Evolutionary conservation across 2,888 invertebrate species (phyloP), one percentile per base, ranked within the genome.

Genomic region (Coecobrya sp.): DNA sequence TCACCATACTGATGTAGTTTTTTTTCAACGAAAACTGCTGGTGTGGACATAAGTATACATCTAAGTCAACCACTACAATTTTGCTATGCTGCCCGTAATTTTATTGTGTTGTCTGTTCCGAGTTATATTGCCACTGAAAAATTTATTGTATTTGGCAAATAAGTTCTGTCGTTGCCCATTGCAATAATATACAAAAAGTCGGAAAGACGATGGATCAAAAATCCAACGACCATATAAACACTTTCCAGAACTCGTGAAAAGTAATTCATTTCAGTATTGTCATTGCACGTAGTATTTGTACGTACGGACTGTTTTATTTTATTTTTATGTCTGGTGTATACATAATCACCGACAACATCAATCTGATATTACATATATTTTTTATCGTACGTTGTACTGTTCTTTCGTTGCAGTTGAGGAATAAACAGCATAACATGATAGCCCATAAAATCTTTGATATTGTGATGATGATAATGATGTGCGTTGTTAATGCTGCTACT

Each of bases 391-490:
- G 42, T 73, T 73, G 42, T n/a, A 16, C 1, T 30, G 13, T 59
- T 19, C 19, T 3, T 59, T 8, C 7, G 59, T 59, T 4, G 65
- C 65, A 27, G 11, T 25, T 42, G 70, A 73, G 25, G 19, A 73
- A 73, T 42, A 73, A 73, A 73, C 36, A 73, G 16, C 42, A 42
- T 22, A 42, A 42, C 70, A 8, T 36, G 42, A 42, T 42, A 42
- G 36, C 42, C 19, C 70, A 73, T 73, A 73, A 42, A 68, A n/a
- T 42, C 22, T 65, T 65, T 84, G 16, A 62, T 59, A 45, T 84
- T 79, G 79, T 79, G 76, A 76, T 52, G 52, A 81, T 22, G 25
- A 59, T 59, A 27, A 45, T 79, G 79, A 79, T 79, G 79, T 79
- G 13, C 8, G n/a, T n/a, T 55, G 5, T 19, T 5, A 55, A 55